Evolutionary conservation across 2,888 invertebrate species (phyloP).

Genomic region (Palloptera scutellata): DNA sequence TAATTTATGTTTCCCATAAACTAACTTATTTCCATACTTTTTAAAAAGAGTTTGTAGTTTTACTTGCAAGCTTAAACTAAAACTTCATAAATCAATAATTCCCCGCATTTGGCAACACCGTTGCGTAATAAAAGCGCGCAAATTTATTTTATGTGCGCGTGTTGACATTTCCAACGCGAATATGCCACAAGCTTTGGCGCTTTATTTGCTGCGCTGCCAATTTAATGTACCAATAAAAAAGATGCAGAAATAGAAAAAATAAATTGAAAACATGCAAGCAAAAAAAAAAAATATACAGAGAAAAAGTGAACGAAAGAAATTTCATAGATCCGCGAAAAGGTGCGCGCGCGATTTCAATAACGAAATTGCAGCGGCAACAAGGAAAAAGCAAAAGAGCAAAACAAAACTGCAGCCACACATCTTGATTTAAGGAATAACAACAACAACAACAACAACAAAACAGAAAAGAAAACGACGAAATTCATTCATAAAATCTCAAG

Average conservation of each 20-base stretch:
- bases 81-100: no score
- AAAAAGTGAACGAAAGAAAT: not conserved
- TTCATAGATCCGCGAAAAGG: not conserved
- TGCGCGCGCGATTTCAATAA: not conserved
- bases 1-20: no score
- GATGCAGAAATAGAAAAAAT: not conserved
- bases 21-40: no score
- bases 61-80: no score
- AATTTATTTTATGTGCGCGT: not conserved
- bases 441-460: not conserved
- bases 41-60: no score
- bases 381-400: not conserved
- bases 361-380: not conserved
- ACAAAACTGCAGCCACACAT: not conserved
- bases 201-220: not conserved
- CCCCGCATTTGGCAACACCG: not conserved
- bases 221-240: not conserved
- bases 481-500: slow-evolving; percentile 2
- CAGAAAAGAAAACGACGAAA: not conserved
- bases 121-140: not conserved
- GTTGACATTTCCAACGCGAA: not conserved
- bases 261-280: not conserved
- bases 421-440: not conserved
- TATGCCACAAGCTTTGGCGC: not conserved
- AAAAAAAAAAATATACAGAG: not conserved